Conservation (phyloP, 2,888 invertebrate genomes). For the Antheraea yamamai region DNA sequence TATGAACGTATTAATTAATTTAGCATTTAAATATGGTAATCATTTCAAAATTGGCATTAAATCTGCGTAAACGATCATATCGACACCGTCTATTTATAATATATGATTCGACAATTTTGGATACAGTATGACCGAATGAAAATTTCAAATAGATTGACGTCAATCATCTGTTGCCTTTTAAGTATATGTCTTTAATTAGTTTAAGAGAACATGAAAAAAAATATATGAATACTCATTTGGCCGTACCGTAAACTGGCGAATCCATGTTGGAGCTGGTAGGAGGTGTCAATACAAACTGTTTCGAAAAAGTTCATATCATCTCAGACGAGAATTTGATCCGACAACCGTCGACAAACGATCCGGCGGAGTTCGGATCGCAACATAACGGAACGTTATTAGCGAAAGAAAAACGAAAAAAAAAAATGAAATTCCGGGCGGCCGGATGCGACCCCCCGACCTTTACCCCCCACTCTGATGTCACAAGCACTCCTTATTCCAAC, state of each 20-base stretch:
- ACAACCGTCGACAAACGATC: constrained; percentile 56
- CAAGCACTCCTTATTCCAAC: neutral
- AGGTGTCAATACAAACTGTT: neutral
- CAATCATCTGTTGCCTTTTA: too few relatives aligned
- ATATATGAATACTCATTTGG: too few relatives aligned
- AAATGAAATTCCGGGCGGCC: constrained; percentile 64
- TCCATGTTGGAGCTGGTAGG: neutral
- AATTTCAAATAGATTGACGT: too few relatives aligned
- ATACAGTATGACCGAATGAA: too few relatives aligned
- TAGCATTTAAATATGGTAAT: constrained; percentile 81
- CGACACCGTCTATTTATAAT: too few relatives aligned
- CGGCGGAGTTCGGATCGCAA: constrained; percentile 58
- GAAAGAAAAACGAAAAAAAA: constrained; percentile 78
- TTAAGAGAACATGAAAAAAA: too few relatives aligned
- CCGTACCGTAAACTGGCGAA: too few relatives aligned
- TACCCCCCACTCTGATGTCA: constrained; percentile 25
- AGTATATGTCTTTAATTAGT: too few relatives aligned
- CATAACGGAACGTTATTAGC: constrained; percentile 60
- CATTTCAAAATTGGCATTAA: constrained; percentile 54
- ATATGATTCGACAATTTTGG: too few relatives aligned
- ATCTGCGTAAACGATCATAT: too few relatives aligned
- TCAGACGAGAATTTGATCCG: constrained; percentile 55
- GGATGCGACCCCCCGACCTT: constrained; percentile 38
- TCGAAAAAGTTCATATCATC: constrained; percentile 42
- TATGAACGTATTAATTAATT: constrained; percentile 76